A percentile compares a stretch with the other conserved stretches of the same genome.
Conservation (phyloP, 2,888 invertebrate species). For the Temnothorax unifasciatus region DNA sequence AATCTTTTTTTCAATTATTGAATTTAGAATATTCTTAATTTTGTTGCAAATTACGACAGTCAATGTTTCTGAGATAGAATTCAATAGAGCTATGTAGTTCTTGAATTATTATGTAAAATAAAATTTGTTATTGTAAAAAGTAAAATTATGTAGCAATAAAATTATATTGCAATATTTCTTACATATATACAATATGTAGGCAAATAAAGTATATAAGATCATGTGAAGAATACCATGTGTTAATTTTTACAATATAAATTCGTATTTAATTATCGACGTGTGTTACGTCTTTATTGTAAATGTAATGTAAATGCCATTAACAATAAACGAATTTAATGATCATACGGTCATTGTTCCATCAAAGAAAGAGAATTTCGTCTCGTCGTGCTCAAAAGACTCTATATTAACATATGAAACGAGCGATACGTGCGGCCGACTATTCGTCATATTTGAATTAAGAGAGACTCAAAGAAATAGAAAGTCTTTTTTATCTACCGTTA, state of each 20-base stretch:
- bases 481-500: conserved; percentile 42
- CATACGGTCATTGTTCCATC: neutral
- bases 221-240: neutral
- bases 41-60: neutral
- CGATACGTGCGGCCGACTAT: conserved; percentile 8
- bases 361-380: conserved; percentile 14
- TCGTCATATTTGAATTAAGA: conserved; percentile 21
- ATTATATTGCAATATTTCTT: neutral
- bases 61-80: neutral
- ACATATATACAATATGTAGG: neutral
- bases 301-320: neutral
- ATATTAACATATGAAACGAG: conserved; percentile 49
- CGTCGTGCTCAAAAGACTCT: neutral
- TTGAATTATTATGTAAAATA: neutral
- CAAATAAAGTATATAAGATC: neutral
- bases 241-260: neutral
- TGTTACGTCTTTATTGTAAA: neutral
- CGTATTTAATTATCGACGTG: neutral
- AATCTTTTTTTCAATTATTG: neutral
- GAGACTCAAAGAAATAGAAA: conserved; percentile 49
- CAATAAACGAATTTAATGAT: conserved; percentile 14
- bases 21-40: neutral
- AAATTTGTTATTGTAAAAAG: neutral
- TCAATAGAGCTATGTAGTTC: neutral
- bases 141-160: neutral